A percentile compares a stretch with the other conserved stretches of the same genome.
Evolutionary conservation across 2,888 invertebrate genomes (phyloP).

Genomic region (Celastrina argiolus): DNA sequence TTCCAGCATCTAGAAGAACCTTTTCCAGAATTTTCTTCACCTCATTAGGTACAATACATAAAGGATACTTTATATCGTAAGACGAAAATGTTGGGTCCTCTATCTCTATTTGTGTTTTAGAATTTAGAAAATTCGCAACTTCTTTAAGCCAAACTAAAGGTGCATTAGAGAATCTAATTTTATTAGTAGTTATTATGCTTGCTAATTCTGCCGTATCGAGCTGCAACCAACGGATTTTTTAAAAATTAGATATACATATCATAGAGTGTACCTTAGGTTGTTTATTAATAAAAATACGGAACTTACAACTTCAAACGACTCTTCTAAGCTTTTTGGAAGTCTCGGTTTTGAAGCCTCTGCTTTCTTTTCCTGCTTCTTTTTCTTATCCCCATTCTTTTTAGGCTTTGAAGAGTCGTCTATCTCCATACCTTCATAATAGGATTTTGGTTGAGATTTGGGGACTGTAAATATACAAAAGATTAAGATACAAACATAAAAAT

Average conservation of each 20-base stretch:
- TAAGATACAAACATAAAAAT: not conserved
- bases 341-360: constrained; percentile 78
- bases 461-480: constrained; percentile 59
- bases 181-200: constrained; percentile 72
- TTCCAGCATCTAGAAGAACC: constrained; percentile 79
- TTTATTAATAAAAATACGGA: not conserved
- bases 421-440: constrained; percentile 80
- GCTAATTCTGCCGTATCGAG: constrained; percentile 79
- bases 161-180: constrained; percentile 82
- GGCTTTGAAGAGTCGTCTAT: constrained; percentile 80
- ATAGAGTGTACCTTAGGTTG: not conserved
- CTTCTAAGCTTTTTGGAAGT: constrained; percentile 81
- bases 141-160: constrained; percentile 84
- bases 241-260: not conserved
- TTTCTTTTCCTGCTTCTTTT: constrained; percentile 73
- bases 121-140: constrained; percentile 80
- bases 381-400: constrained; percentile 68
- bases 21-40: constrained; percentile 63
- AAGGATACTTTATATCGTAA: constrained; percentile 77
- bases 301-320: constrained; percentile 78
- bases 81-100: constrained; percentile 79
- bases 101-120: constrained; percentile 79
- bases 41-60: constrained; percentile 68
- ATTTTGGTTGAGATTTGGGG: constrained; percentile 82
- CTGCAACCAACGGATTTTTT: constrained; percentile 54